phyloP scores from a whole-genome alignment of 2,113 vertebrate species.

The Oreocharis arfaki region DNA sequence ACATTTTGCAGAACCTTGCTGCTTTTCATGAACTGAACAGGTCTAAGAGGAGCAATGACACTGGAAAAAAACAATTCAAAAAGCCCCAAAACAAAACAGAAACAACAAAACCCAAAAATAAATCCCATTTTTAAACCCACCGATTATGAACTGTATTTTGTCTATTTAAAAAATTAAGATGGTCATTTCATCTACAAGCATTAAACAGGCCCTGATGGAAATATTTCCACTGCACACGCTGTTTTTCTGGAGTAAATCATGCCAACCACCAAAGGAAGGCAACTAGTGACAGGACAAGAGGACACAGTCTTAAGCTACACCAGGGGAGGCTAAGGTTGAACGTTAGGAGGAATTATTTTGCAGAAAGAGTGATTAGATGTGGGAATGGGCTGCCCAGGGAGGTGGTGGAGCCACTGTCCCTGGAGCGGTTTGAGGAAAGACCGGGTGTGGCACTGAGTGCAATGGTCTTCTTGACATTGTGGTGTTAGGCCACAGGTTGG shows the following conservation, averaged over 20 bases:
- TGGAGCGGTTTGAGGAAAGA: not conserved
- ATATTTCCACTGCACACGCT: accelerated
- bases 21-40: not conserved
- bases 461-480: not conserved
- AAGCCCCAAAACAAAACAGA: accelerated
- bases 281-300: not conserved
- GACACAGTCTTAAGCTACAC: not conserved
- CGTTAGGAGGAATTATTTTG: not conserved
- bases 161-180: not conserved
- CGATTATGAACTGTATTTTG: not conserved
- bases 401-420: too few relatives aligned
- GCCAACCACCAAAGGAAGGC: not conserved
- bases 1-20: not conserved
- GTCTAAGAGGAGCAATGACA: not conserved
- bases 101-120: accelerated
- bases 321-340: not conserved
- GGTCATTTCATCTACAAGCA: not conserved
- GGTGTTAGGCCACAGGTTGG: not conserved
- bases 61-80: not conserved
- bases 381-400: not conserved
- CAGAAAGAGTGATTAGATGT: not conserved
- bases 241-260: not conserved
- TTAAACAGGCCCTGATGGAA: not conserved
- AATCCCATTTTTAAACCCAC: not conserved
- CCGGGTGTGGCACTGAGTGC: not conserved